Evolutionary conservation across 2,797 vertebrate species (phyloP), one percentile per base, ranked within the genome.

Genomic region (Botia almorhae): DNA sequence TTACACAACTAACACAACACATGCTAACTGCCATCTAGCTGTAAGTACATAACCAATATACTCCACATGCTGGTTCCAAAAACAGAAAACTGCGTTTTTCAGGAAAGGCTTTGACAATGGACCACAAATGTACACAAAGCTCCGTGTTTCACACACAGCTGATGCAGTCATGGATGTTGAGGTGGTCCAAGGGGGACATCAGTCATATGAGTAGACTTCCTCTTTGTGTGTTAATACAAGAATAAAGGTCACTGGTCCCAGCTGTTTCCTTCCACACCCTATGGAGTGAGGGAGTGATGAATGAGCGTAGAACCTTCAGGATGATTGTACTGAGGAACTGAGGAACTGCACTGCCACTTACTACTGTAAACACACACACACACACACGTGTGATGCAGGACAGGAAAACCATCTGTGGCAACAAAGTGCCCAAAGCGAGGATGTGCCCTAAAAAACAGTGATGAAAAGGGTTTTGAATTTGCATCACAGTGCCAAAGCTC

Each of bases 191-290:
- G n/a, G 19, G 29, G 36, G 12, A 29, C 0, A n/a, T 16, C 26
- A 72, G 29, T 79, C 56, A 70, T 29, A 29, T 16, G 23, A 36
- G 58, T 39, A 6, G 58, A 39, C 51, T 72, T 29, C 58, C 19
- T 61, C 16, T 19, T 50, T 58, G 36, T 14, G 36, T 58, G 75
- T 58, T 80, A 60, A 65, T 56, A 6, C 53, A 58, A 17, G 69
- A 56, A 19, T 33, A 46, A 73, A 73, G 78, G 69, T 80, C 36
- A 58, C 53, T 16, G 39, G 46, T 67, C 36, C 78, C 78, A 73
- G 78, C 69, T 80, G 78, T 73, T 72, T 80, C 78, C 61, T 80
- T 80, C 7, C 16, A 65, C 60, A 67, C 33, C 61, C 69, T 33
- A 19, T 29, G 21, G 21, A 65, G 61, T 10, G 11, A 48, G 16